Base-by-base conservation (phyloP, 2,797 vertebrate species). In the Onychomys arenicola region DNA sequence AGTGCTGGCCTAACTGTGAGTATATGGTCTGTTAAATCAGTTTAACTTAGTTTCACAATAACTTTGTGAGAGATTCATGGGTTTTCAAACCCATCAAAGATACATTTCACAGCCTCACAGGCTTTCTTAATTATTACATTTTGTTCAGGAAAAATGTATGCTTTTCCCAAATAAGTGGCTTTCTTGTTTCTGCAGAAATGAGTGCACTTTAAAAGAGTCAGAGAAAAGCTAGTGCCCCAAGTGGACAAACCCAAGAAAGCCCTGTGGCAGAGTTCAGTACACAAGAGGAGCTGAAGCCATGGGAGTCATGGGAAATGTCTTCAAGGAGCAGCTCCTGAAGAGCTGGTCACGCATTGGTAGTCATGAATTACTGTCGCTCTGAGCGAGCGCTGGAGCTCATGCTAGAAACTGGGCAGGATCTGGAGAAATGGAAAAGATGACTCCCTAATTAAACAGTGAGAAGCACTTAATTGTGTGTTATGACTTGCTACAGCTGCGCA, bases 151-250 rank as follows among this genome's bases (percentile, higher is more conserved):
- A 2, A 46, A 92, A 92, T 21, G 46, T 91, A 84, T 96, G 86
- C n/a, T 93, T 83, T 94, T 32, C 82, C 55, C 32, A 94, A 89
- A 90, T 94, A 69, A 82, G 63, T 43, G 43, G 59, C 6, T 21
- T 96, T 97, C 92, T 93, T 92, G 81, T 89, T 97, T 96, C 75
- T 81, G 46, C 80, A 95, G 95, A 93, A 94, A 95, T 67, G 27
- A 84, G 77, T 55, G 32, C 7, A 87, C 80, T 83, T 93, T 94
- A 80, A 89, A 89, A 95, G 93, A 92, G 76, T 34, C 5, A 29
- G 92, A 37, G n/a, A 82, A 96, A 93, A 80, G 12, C 13, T 73
- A 87, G 67, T 43, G 12, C 40, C 27, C 67, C 32, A 77, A 93
- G 63, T n/a, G 52, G 95, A 78, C 43, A 93, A 90, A 76, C 76